Evolutionary conservation across 2,797 vertebrate species (phyloP).

Genomic region (Carduelis carduelis): DNA sequence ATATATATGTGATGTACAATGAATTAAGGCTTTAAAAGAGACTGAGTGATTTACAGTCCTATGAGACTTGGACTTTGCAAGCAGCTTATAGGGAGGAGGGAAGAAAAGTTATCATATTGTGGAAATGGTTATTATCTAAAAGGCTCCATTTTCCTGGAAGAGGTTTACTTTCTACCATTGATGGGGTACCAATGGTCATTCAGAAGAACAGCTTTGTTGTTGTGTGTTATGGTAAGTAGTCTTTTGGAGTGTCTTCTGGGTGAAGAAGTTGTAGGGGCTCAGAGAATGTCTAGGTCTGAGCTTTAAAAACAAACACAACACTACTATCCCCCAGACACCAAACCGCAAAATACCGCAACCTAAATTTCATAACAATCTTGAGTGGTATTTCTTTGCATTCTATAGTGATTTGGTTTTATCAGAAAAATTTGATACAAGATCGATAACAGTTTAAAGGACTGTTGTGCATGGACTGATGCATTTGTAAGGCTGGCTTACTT

Average conservation of each 20-base stretch:
- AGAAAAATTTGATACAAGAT: background rate
- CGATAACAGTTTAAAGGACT: background rate
- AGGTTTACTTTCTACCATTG: background rate
- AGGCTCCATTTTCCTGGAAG: background rate
- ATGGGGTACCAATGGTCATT: background rate
- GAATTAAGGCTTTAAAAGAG: background rate
- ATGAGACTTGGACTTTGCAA: background rate
- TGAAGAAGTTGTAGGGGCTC: background rate
- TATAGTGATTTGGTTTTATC: background rate
- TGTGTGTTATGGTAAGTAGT: background rate
- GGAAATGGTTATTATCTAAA: background rate
- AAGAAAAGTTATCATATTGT: background rate
- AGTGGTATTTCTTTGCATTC: background rate
- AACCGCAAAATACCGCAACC: background rate
- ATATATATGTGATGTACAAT: background rate
- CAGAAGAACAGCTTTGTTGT: background rate
- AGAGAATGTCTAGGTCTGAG: background rate
- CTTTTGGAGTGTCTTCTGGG: background rate
- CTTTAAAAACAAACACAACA: background rate
- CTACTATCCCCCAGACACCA: fast-evolving
- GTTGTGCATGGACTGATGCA: background rate
- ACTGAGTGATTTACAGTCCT: background rate
- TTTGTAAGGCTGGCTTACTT: background rate
- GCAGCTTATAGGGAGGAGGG: background rate
- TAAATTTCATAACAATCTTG: background rate